Percentiles rank a stretch among this genome's conserved stretches.
phyloP scores from a whole-genome alignment of 2,797 vertebrate genomes.

The Pogonophryne albipinna region DNA sequence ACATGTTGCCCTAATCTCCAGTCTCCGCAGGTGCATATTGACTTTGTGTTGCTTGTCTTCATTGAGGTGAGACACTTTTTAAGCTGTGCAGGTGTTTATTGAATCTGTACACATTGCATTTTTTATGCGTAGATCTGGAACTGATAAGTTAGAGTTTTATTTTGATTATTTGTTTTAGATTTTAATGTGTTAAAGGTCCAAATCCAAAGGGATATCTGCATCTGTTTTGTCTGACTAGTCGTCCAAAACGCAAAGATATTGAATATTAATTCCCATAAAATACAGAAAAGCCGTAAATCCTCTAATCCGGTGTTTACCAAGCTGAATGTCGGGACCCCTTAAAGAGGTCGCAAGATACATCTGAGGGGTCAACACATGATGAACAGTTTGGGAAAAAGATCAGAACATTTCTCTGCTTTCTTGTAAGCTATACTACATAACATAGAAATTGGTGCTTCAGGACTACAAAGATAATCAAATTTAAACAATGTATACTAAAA shows the following conservation, averaged over 20 bases:
- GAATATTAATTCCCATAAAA: conserved; percentile 1
- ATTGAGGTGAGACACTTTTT: conserved; percentile 19
- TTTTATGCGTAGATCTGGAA: not conserved
- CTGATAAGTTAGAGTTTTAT: not conserved
- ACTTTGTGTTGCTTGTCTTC: conserved; percentile 41
- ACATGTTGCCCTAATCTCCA: conserved; percentile 9
- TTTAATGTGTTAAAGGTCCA: not conserved
- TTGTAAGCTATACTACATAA: not conserved
- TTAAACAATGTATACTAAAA: not conserved
- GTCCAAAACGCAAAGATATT: conserved; percentile 14
- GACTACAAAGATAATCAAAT: not conserved
- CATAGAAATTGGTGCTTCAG: not conserved
- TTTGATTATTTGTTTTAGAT: not conserved
- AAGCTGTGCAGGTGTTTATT: conserved; percentile 12
- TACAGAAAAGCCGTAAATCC: conserved; percentile 1
- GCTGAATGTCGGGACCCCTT: not conserved
- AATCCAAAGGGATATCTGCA: conserved; percentile 9
- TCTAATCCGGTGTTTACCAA: conserved; percentile 13
- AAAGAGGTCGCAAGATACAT: conserved; percentile 5
- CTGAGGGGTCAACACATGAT: conserved; percentile 16
- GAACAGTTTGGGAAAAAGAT: not conserved
- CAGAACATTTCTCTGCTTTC: not conserved
- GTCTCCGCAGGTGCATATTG: conserved; percentile 40
- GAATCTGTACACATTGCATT: not conserved
- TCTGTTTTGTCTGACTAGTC: not conserved